Evolutionary conservation across 2,888 invertebrate species (phyloP).

Genomic region (Zaprionus bogoriensis): DNA sequence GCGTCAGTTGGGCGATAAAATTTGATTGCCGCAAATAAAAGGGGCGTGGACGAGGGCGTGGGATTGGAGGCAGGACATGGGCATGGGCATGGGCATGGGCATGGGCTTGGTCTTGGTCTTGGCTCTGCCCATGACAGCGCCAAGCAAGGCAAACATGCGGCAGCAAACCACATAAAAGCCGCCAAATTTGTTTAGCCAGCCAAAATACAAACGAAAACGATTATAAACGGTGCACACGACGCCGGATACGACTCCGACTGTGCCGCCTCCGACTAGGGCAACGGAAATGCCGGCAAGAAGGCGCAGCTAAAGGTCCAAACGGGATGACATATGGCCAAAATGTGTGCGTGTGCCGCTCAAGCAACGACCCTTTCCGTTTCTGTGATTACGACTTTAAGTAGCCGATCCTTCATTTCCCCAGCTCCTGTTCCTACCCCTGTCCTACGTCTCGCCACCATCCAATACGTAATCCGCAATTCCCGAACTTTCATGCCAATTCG

Average conservation of each 20-base stretch:
- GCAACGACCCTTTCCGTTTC: slow-evolving; percentile 27
- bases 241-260: too few species aligned
- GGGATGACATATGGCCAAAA: slow-evolving; percentile 53
- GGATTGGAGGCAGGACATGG: neutral
- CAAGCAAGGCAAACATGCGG: slow-evolving; percentile 7
- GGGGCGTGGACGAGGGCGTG: neutral
- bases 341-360: slow-evolving; percentile 39
- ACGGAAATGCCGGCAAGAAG: neutral
- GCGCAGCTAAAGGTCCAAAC: slow-evolving; percentile 21
- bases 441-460: too few species aligned
- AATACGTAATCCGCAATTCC: neutral
- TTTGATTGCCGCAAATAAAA: slow-evolving; percentile 75
- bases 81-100: slow-evolving; percentile 1
- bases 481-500: neutral
- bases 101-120: neutral
- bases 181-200: slow-evolving; percentile 47
- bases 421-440: neutral
- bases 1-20: slow-evolving; percentile 75
- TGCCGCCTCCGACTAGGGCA: too few species aligned
- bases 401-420: slow-evolving; percentile 13
- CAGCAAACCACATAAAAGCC: slow-evolving; percentile 29
- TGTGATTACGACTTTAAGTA: slow-evolving; percentile 39
- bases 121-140: slow-evolving; percentile 6
- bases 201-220: slow-evolving; percentile 32
- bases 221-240: slow-evolving; percentile 21